phyloP scores from a whole-genome alignment of 2,113 vertebrate genomes.

The Cettia cetti region DNA sequence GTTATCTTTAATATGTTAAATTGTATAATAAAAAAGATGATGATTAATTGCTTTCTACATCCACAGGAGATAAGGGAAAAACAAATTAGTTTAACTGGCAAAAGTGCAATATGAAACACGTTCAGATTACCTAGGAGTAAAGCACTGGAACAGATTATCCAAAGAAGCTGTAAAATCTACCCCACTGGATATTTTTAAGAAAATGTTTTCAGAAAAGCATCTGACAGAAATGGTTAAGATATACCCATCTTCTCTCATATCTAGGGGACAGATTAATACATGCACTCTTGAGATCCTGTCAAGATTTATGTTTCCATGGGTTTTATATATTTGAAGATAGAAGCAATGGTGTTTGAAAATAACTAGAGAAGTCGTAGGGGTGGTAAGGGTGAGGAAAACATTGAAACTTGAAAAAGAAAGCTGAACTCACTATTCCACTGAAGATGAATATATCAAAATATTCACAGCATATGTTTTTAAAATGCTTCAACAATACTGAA shows the following conservation, averaged over 20 bases:
- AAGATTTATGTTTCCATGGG: neutral
- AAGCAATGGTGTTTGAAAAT: neutral
- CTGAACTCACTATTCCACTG: neutral
- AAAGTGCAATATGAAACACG: neutral
- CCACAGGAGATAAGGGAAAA: neutral
- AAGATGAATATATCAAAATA: neutral
- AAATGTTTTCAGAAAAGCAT: neutral
- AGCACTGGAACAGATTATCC: neutral
- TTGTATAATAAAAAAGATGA: neutral
- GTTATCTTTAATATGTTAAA: neutral
- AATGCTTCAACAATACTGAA: neutral
- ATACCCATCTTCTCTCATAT: neutral
- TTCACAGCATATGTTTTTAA: neutral
- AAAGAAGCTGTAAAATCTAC: neutral
- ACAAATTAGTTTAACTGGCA: neutral
- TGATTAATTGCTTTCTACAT: constrained; percentile 26
- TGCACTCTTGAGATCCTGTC: neutral
- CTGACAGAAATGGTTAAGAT: neutral
- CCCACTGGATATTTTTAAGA: neutral
- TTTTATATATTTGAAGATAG: neutral
- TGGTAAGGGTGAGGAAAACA: neutral
- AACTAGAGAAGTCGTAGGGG: neutral
- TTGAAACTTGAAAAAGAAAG: neutral
- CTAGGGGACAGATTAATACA: neutral
- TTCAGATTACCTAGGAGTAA: neutral